Conservation (phyloP, 2,113 vertebrate species). For the Eurystomus gularis region DNA sequence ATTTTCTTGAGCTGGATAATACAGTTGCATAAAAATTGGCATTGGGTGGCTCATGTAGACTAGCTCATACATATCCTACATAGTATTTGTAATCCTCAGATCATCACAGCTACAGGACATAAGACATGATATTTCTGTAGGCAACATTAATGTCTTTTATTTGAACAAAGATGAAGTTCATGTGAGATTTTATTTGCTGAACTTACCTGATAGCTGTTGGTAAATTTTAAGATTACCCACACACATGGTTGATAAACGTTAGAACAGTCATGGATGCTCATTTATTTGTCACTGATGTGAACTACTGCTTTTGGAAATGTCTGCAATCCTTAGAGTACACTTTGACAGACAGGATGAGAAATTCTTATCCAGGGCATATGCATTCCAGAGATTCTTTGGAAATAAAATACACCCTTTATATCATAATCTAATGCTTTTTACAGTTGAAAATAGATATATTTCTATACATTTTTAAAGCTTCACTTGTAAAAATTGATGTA, state of each 20-base stretch:
- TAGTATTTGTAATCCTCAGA: not conserved
- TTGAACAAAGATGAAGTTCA: not conserved
- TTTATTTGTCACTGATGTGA: not conserved
- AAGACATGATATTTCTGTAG: not conserved
- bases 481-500: rapidly evolving
- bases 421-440: not conserved
- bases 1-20: not conserved
- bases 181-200: not conserved
- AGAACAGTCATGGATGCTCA: not conserved
- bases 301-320: not conserved
- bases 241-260: not conserved
- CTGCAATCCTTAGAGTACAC: not conserved
- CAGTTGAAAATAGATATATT: not conserved
- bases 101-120: not conserved
- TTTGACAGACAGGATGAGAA: not conserved
- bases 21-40: not conserved
- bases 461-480: not conserved
- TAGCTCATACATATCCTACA: not conserved
- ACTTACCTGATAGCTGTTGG: not conserved
- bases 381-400: not conserved
- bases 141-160: not conserved
- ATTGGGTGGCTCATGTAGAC: no score
- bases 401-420: not conserved
- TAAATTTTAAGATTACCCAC: not conserved
- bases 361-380: not conserved